Conservation (phyloP, 64 coral and sea anemone genomes). For the Hydrozoanthus tunicans region DNA sequence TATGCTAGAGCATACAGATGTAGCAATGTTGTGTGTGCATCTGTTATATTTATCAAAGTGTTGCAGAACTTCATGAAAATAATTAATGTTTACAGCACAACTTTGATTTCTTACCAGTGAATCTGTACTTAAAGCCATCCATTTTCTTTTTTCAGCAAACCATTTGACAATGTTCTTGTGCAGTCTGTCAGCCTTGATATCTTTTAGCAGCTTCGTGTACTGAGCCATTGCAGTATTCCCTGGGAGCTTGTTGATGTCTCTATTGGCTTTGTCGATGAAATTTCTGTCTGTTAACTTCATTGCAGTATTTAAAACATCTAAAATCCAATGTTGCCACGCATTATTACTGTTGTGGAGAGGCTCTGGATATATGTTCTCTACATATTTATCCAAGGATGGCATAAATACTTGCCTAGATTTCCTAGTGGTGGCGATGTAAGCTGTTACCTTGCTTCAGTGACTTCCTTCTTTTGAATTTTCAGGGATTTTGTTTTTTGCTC, state of each 20-base stretch:
- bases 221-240: not conserved
- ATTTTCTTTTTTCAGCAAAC: not conserved
- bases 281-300: not conserved
- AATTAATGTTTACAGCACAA: not conserved
- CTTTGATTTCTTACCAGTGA: constrained; percentile 31
- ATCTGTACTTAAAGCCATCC: not conserved
- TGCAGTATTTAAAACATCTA: not conserved
- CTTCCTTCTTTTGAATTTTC: no score
- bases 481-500: no score
- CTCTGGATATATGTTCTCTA: not conserved
- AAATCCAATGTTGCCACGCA: constrained; percentile 1
- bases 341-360: constrained; percentile 27
- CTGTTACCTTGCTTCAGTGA: no score
- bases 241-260: constrained; percentile 6
- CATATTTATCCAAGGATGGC: no score
- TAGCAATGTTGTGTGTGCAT: not conserved
- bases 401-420: no score
- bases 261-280: not conserved
- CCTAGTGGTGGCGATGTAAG: no score
- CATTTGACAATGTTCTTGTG: not conserved
- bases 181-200: not conserved
- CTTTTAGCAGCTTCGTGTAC: not conserved
- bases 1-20: not conserved
- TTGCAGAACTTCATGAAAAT: not conserved
- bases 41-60: not conserved